Evolutionary conservation across 2,888 invertebrate genomes (phyloP), one percentile per base, ranked within the genome.

Genomic region (Hedya salicella): DNA sequence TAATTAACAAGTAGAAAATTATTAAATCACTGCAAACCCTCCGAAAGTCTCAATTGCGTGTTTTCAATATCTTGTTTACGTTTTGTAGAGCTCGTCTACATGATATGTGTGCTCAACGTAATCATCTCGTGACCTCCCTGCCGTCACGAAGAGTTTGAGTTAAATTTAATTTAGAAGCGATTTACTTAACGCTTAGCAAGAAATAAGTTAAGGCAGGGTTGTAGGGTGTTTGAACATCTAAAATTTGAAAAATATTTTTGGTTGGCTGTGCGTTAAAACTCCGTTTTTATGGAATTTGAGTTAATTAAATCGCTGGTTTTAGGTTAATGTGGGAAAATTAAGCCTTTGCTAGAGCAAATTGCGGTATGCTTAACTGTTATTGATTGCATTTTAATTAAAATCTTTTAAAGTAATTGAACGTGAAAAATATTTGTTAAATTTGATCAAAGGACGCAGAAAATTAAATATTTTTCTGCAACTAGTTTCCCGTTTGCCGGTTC

Each of bases 101-200:
- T 42, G 49, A 57, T 57, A 49, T 63, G 56, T 56, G 63, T 63
- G 56, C 49, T 63, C 30, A 40, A 42, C 42, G 16, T 30, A 63
- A 63, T 63, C 57, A 63, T 49, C 56, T 42, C 57, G 44, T 44
- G 57, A 59, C 64, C 64, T 59, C 62, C 21, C 46, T 21, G 46
- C 21, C 53, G 44, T 14, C 46, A 44, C 54, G 11, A 9, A 40
- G 40, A 49, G 44, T 46, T 54, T 19, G 56, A 36, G 57, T 59
- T 8, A 16, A 64, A 59, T 64, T 57, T 25, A 36, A 57, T 63
- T 63, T 56, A 32, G 36, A 19, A 30, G 14, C 54, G 13, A 36
- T 57, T 57, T 64, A 19, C 32, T 64, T 53, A 25, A 16, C 13
- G 48, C 48, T 54, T n/a, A n/a, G 30, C 25, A 11, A 19, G 48